Evolutionary conservation across 23 tunicate species (phyloP).

Genomic region (Ciona savignyi): DNA sequence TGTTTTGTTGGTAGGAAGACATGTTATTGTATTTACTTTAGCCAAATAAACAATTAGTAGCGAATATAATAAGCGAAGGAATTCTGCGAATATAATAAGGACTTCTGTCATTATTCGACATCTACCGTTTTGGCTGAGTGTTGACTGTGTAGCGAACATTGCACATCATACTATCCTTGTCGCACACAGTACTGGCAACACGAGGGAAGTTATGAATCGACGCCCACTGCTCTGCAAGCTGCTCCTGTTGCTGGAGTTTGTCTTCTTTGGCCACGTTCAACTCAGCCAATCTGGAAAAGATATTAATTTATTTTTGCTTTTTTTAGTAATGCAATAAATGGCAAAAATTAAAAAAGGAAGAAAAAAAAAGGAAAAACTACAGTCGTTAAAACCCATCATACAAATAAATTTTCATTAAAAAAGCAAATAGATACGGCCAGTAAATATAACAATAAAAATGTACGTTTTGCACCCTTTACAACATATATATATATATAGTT

Average conservation of each 20-base stretch:
- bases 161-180: background rate
- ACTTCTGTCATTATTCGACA: background rate
- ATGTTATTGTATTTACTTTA: too few species aligned
- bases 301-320: background rate
- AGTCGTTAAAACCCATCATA: too few species aligned
- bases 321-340: too few species aligned
- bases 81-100: too few species aligned
- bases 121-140: background rate
- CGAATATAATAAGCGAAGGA: too few species aligned
- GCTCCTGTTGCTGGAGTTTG: conserved; percentile 42
- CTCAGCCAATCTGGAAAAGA: conserved; percentile 43
- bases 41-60: too few species aligned
- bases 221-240: conserved; percentile 42
- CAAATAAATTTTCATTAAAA: too few species aligned
- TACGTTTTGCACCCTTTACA: background rate
- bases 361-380: too few species aligned
- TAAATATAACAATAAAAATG: too few species aligned
- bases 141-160: background rate
- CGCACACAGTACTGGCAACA: background rate
- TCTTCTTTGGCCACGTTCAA: conserved; percentile 80
- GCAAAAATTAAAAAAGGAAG: too few species aligned
- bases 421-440: too few species aligned
- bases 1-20: background rate
- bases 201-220: background rate
- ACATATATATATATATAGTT: background rate